These are phyloP conservation scores for Camponotus vicinus DNA, from an alignment of 1,140 invertebrate species.

Conservation along the genomic window DNA sequence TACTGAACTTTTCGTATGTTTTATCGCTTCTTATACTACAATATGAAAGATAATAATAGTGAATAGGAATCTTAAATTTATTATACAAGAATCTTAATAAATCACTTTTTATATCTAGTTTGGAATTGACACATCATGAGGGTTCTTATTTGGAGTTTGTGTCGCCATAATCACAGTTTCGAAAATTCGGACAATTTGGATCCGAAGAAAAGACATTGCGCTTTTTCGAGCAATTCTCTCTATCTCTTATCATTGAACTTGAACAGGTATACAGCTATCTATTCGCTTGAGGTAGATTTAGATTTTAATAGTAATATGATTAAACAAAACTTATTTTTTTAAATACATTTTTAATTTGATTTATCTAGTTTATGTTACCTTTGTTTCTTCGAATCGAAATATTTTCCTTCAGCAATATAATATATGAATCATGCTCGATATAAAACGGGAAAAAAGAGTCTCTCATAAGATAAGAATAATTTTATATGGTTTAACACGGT, in stretches of 20 bases:
- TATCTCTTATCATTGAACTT: conserved; percentile 97
- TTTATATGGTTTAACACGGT: too few relatives aligned
- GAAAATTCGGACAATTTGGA: conserved; percentile 91
- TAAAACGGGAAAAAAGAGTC: too few relatives aligned
- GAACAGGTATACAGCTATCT: conserved; percentile 98
- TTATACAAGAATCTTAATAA: background rate
- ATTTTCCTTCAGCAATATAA: background rate
- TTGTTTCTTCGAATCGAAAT: background rate
- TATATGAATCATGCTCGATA: too few relatives aligned
- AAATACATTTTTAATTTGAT: too few relatives aligned
- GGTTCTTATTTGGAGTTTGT: conserved; percentile 97
- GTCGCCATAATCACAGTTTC: conserved; percentile 96
- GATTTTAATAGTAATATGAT: too few relatives aligned
- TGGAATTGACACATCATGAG: conserved; percentile 98
- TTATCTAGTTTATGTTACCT: too few relatives aligned
- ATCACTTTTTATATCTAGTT: conserved; percentile 85
- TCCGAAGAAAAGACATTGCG: conserved; percentile 88
- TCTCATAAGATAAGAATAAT: too few relatives aligned
- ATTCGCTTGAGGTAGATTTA: conserved; percentile 93
- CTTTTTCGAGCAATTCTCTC: conserved; percentile 97
- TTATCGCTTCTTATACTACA: too few relatives aligned
- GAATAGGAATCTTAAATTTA: background rate
- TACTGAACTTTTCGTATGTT: too few relatives aligned
- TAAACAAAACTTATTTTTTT: background rate
- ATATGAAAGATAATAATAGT: too few relatives aligned